phyloP scores from a whole-genome alignment of 2,797 vertebrate species.

The Gorsachius magnificus region DNA sequence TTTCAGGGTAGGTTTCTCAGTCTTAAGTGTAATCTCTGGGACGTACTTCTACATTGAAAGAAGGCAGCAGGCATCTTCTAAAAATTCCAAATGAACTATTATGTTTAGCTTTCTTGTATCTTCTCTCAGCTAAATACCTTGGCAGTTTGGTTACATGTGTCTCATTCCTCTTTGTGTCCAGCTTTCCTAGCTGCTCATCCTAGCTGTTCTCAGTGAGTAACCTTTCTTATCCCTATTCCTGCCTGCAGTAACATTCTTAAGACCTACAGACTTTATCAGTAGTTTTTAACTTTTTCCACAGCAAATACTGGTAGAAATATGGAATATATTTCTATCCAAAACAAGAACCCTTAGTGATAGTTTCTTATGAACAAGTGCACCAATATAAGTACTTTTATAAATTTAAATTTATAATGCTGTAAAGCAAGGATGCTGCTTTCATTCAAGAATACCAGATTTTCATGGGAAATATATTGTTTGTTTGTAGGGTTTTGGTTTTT shows the following conservation, averaged over 20 bases:
- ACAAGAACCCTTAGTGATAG: not conserved
- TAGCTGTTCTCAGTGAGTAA: not conserved
- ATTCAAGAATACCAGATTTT: not conserved
- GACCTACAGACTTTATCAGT: not conserved
- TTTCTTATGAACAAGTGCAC: not conserved
- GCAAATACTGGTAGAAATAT: not conserved
- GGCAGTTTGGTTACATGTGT: not conserved
- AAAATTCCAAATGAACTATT: not conserved
- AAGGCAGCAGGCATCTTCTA: not conserved
- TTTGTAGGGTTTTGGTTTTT: accelerated
- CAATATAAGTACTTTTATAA: not conserved
- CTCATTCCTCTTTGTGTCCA: not conserved
- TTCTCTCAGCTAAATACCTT: not conserved
- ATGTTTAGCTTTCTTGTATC: not conserved
- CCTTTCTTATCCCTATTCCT: not conserved
- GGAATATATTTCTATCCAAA: not conserved
- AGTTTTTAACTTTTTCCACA: not conserved
- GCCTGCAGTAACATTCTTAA: not conserved
- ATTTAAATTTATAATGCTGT: not conserved
- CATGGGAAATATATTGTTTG: not conserved
- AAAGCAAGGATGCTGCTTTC: not conserved
- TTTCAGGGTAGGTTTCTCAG: not conserved
- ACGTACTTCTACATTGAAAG: not conserved
- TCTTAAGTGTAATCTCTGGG: not conserved
- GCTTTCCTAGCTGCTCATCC: not conserved